These are phyloP conservation scores for Drosophila repletoides DNA, from an alignment of 1,140 invertebrate genomes.

Conservation along the genomic window DNA sequence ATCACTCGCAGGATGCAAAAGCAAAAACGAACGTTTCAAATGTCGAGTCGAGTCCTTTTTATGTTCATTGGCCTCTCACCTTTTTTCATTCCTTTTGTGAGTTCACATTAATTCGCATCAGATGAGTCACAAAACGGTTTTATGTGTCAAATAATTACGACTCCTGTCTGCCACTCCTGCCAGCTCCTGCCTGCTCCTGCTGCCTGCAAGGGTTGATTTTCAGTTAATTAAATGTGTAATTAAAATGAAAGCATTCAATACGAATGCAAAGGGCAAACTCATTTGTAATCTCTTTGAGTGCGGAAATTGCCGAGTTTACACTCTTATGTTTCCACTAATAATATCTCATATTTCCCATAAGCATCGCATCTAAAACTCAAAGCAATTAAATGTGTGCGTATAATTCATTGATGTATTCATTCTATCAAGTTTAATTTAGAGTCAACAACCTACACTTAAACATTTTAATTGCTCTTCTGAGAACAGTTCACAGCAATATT, in stretches of 20 bases:
- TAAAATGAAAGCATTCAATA: conserved; percentile 26
- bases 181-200: no score
- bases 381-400: no score
- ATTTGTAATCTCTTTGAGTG: neutral
- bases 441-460: no score
- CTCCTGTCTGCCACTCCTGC: no score
- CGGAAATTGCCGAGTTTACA: conserved; percentile 6
- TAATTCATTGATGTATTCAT: no score
- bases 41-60: conserved; percentile 30
- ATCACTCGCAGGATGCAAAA: conserved; percentile 16
- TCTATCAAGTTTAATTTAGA: no score
- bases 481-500: no score
- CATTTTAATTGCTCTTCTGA: no score
- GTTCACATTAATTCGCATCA: conserved; percentile 57
- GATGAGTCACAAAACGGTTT: conserved; percentile 75
- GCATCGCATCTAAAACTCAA: no score
- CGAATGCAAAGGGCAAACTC: neutral
- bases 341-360: no score
- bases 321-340: no score
- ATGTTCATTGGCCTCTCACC: conserved; percentile 1
- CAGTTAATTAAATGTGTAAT: conserved; percentile 71
- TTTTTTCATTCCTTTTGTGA: conserved; percentile 4
- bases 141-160: conserved; percentile 78
- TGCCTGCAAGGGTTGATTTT: conserved; percentile 58
- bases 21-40: conserved; percentile 21